Evolutionary conservation across 92 coral and sea anemone species (phyloP), one percentile per base, ranked within the genome.

Genomic region (Montipora capitata): DNA sequence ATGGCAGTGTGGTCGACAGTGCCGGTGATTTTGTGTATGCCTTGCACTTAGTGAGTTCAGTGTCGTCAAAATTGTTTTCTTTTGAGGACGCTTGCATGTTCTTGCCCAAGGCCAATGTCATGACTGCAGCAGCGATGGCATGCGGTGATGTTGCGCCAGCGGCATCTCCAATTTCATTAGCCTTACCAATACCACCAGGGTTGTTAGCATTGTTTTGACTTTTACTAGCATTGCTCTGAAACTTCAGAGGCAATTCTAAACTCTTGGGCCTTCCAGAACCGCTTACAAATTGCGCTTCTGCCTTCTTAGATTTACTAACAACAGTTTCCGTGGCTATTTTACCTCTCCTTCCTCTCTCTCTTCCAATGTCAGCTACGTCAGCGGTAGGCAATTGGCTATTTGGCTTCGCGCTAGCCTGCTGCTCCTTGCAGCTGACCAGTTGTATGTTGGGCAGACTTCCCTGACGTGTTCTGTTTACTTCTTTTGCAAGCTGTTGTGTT

Each of bases 71-170:
- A 69, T 76, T 89, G 79, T 96, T 96, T 83, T 91, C 93, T 38
- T 92, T 96, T 14, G 96, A 84, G 11, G 96, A 83, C 11, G 94
- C 89, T 80, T 96, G 98, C 83, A 97, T 86, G 83, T 89, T 97
- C 89, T 91, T 96, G 64, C 95, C 98, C 17, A 97, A 88, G 10
- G 98, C 98, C 51, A 90, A 90, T 9, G 99, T 94, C 91, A 93
- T 94, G 72, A 97, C 94, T 0, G 96, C 98, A 4, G 98, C 98
- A 57, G 97, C 96, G 27, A 97, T 97, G 67, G 98, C 97, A 73
- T 94, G 98, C 0, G 99, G 99, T 14, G 99, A 86, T 65, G 94
- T 85, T 35, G 89, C 92, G 2, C 96, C 92, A 20, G 86, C 90
- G 17, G 90, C 84, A 51, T 18, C 39, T 63, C 91, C 90, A 40